Evolutionary conservation across 2,888 invertebrate species (phyloP), one percentile per base, ranked within the genome.

Genomic region (Coremacera marginata): DNA sequence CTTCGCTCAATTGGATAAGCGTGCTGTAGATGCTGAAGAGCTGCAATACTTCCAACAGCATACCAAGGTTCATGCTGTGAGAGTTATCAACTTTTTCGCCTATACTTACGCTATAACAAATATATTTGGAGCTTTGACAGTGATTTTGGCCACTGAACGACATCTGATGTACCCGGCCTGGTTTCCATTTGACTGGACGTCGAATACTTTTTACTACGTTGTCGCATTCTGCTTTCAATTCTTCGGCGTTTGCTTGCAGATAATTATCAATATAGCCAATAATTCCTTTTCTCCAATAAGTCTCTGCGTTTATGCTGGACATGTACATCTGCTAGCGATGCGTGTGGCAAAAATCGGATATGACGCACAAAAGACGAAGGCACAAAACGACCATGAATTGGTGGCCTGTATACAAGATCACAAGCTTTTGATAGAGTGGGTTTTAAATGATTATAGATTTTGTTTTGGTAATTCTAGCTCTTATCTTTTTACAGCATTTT

Each of bases 121-220:
- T 34, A 4, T 79, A 7, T 52, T 77, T 14, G 76, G 80, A 0
- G 67, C 79, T 4, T n/a, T 79, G 27, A 70, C 78, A 9, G 73
- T 80, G 14, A 8, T 81, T 3, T 19, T 78, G 9, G 79, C 74
- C 25, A 14, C 22, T 0, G 79, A 82, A 51, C 76, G 78, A 14
- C 77, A 79, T 2, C 52, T 83, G 7, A 72, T 82, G 67, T 83
- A 82, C 63, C 82, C 82, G 3, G 83, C 78, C 0, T 84, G 80
- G 80, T 79, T 82, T 57, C 80, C 82, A 4, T 76, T 82, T n/a
- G 80, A 82, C 25, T 82, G 81, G 80, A 76, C 14, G 8, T 55
- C 76, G 14, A 75, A 81, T 0, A 8, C 31, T 9, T 16, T 19
- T 14, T 71, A 77, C n/a, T 83, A 81, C 60, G 71, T 62, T 44